Base-by-base conservation (phyloP, 2,888 invertebrate genomes). In the Eupeodes luniger region DNA sequence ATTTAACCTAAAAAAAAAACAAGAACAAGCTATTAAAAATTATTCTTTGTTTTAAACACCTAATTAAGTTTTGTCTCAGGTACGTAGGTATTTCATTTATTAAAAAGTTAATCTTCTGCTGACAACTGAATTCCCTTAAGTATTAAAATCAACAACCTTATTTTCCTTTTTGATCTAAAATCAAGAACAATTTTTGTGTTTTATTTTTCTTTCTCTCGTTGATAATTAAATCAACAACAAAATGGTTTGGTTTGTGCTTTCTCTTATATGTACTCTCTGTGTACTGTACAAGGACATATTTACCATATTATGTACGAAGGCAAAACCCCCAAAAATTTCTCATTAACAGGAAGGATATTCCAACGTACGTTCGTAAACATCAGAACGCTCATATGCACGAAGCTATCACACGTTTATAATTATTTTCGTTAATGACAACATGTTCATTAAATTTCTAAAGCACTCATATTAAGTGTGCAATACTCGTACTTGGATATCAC, bases 391-490 rank as follows among this genome's bases (percentile, higher is more conserved):
- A 9, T 40, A 40, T 40, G 9, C 40, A 40, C 40, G 40, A 40
- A 40, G 40, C 40, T 40, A 40, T 40, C 51, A 75, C 64, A 82
- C 82, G 72, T 81, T 83, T 62, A 70, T 82, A 86, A 82, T 82
- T 82, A 82, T 86, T 86, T 82, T 82, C 44, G 12, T 75, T 76
- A 86, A 86, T 79, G 83, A 86, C 79, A 79, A 82, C 82, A 79
- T 82, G 59, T 82, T 83, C 64, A 86, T 86, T 83, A 27, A 27
- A 83, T 79, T 86, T 82, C 64, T 57, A 83, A 86, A 40, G 40
- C 40, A 79, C 70, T 79, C 79, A 86, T 70, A 72, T 82, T 79
- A 66, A 55, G 49, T 34, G 55, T 44, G 59, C 59, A 49, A 66
- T 14, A 12, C 85, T 16, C n/a, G 2, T 5, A 10, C 59, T 27